Conservation (phyloP, 2,888 invertebrate genomes). For the Sinhomidia bicolor region DNA sequence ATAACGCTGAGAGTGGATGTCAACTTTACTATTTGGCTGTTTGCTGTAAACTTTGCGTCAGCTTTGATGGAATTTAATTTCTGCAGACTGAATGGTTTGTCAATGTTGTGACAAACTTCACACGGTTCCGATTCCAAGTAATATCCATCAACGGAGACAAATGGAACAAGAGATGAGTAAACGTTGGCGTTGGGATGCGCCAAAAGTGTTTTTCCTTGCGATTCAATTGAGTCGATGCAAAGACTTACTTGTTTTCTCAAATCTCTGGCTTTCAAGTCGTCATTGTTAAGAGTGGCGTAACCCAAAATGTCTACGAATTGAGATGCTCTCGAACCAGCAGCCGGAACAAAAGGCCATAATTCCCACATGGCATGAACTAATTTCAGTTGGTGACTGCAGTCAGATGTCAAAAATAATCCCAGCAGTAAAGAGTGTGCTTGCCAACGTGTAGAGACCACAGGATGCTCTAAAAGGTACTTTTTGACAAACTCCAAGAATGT, state of each 20-base stretch:
- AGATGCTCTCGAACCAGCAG: conserved; percentile 93
- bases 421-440: conserved; percentile 94
- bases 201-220: conserved; percentile 84
- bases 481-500: conserved; percentile 80
- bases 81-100: conserved; percentile 94
- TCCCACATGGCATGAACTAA: conserved; percentile 80
- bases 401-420: conserved; percentile 82
- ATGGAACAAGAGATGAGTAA: conserved; percentile 95
- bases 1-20: conserved; percentile 97
- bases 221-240: conserved; percentile 79
- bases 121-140: conserved; percentile 98
- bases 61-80: conserved; percentile 96
- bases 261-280: conserved; percentile 79
- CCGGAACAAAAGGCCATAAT: conserved; percentile 80
- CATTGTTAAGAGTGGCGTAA: conserved; percentile 93
- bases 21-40: conserved; percentile 98
- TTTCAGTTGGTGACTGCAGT: conserved; percentile 79
- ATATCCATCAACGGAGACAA: conserved; percentile 97
- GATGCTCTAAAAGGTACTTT: conserved; percentile 79
- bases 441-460: conserved; percentile 85
- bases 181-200: conserved; percentile 97
- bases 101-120: conserved; percentile 98
- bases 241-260: conserved; percentile 80
- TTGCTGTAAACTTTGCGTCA: conserved; percentile 98
- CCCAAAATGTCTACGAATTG: conserved; percentile 98